phyloP scores from a whole-genome alignment of 2,113 vertebrate species.

The Cyprinodon variegatus region DNA sequence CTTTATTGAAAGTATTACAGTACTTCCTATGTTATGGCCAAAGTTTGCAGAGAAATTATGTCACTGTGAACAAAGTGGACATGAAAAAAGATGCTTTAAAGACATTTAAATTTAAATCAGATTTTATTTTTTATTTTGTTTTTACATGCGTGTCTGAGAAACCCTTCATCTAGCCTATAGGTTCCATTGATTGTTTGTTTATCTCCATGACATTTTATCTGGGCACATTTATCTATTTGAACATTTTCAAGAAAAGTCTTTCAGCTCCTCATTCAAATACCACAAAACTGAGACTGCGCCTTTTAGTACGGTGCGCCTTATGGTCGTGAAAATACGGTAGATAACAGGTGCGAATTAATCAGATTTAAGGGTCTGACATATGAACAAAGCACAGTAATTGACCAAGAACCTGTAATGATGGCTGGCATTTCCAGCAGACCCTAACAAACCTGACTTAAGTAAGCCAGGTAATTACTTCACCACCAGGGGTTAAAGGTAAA shows the following conservation, averaged over 20 bases:
- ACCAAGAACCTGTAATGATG: constrained; percentile 34
- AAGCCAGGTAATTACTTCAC: constrained; percentile 76
- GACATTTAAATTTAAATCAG: neutral
- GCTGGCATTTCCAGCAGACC: constrained; percentile 24
- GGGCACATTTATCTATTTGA: neutral
- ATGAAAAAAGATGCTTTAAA: neutral
- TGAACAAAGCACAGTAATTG: constrained; percentile 60
- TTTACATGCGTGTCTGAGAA: neutral
- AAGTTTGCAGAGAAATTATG: neutral
- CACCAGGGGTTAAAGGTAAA: constrained; percentile 63
- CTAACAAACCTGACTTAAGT: constrained; percentile 63
- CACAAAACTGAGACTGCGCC: too few relatives aligned
- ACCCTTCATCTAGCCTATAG: neutral
- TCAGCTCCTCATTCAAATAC: constrained; percentile 24
- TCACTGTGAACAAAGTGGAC: neutral
- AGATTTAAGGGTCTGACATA: constrained; percentile 42
- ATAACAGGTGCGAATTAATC: constrained; percentile 68
- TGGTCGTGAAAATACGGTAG: neutral
- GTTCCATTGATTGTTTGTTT: neutral
- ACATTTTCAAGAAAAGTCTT: constrained; percentile 8
- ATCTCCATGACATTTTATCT: too few relatives aligned
- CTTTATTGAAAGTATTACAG: too few relatives aligned
- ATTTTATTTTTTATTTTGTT: neutral
- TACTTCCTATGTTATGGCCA: neutral
- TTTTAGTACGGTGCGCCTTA: too few relatives aligned